Evolutionary conservation across 2,888 invertebrate genomes (phyloP).

Genomic region (Meghimatium bilineatum): DNA sequence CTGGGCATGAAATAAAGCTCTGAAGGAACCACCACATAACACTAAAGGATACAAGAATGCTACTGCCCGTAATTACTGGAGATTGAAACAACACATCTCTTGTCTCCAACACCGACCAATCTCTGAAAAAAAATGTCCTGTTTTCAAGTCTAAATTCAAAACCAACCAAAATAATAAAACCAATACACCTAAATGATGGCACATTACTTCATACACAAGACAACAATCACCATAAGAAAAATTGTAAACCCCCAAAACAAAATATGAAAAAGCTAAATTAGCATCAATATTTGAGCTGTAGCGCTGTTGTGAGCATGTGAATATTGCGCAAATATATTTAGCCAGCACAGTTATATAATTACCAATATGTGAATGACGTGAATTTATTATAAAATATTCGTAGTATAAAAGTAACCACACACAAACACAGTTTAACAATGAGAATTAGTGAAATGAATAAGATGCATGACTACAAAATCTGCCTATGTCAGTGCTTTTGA

Average conservation of each 20-base stretch:
- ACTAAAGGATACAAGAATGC: no score
- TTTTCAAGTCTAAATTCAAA: no score
- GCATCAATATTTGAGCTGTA: not conserved
- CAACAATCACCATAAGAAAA: not conserved
- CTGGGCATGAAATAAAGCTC: no score
- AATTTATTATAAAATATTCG: conserved; percentile 11
- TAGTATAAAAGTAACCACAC: conserved; percentile 33
- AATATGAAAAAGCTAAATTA: not conserved
- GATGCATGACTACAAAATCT: not conserved
- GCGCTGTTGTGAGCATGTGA: not conserved
- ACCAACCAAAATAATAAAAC: not conserved
- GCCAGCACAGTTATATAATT: not conserved
- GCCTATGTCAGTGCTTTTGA: not conserved
- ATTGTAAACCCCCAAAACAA: not conserved
- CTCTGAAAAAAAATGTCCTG: no score
- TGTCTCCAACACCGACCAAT: no score
- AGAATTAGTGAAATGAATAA: not conserved
- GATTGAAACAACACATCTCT: no score
- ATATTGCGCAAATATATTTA: conserved; percentile 1
- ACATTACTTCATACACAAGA: not conserved
- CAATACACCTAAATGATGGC: not conserved
- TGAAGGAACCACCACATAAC: no score
- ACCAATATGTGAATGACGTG: conserved; percentile 1
- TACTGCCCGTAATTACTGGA: no score
- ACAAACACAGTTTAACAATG: conserved; percentile 2